Evolutionary conservation across 2,113 vertebrate species (phyloP).

Genomic region (Hoplias malabaricus): DNA sequence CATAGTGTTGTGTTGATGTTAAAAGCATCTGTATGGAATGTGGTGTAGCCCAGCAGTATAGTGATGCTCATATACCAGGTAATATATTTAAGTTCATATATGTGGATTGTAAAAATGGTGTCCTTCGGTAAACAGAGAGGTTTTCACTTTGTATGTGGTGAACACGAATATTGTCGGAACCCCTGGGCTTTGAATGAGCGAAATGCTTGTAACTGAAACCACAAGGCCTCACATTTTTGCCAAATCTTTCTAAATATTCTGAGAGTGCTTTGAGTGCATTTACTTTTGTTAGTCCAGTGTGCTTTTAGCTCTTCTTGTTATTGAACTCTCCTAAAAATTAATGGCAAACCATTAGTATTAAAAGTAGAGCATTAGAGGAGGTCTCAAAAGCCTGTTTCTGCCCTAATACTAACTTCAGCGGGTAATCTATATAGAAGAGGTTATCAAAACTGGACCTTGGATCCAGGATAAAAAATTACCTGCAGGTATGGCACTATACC

Average conservation of each 20-base stretch:
- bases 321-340: constrained; percentile 76
- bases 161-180: background rate
- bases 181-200: background rate
- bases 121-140: background rate
- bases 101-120: background rate
- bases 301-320: constrained; percentile 76
- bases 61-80: background rate
- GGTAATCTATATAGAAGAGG: too few relatives aligned
- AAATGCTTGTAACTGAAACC: background rate
- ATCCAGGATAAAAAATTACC: too few relatives aligned
- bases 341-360: too few relatives aligned
- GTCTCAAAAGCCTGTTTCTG: too few relatives aligned
- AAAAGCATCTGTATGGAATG: background rate
- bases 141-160: background rate
- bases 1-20: background rate
- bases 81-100: background rate
- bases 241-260: background rate
- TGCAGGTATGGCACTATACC: too few relatives aligned
- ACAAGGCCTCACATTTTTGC: background rate
- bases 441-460: too few relatives aligned
- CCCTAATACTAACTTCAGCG: too few relatives aligned
- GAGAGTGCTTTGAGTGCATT: background rate
- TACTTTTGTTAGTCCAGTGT: constrained; percentile 52
- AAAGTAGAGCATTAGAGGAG: too few relatives aligned
- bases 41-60: background rate